Evolutionary conservation across 2,113 vertebrate genomes (phyloP).

Genomic region (Megaceryle torquata): DNA sequence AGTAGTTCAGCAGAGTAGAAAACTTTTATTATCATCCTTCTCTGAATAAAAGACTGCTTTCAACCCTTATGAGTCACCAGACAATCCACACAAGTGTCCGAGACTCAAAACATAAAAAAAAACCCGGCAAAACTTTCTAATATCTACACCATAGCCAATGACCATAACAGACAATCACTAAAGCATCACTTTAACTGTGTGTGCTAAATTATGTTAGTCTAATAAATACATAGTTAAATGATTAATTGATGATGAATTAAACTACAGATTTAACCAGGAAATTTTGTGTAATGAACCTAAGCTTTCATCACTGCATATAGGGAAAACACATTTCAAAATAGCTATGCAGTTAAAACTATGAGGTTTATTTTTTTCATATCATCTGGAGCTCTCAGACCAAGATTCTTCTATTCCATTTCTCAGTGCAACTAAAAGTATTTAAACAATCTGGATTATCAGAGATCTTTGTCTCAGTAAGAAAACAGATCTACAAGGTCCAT

Average conservation of each 20-base stretch:
- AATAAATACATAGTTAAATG: not conserved
- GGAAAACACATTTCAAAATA: not conserved
- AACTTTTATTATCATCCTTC: not conserved
- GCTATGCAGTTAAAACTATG: not conserved
- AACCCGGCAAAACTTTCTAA: not conserved
- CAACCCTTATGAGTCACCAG: not conserved
- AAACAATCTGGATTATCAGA: not conserved
- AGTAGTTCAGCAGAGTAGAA: not conserved
- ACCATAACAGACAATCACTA: not conserved
- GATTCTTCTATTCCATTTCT: not conserved
- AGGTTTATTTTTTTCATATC: not conserved
- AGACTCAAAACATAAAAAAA: not conserved
- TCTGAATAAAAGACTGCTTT: not conserved
- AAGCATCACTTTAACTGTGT: not conserved
- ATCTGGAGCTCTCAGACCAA: not conserved
- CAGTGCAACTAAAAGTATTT: not conserved
- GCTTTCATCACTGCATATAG: not conserved
- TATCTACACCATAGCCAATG: not conserved
- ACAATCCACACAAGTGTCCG: not conserved
- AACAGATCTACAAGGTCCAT: not conserved
- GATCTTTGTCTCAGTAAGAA: not conserved
- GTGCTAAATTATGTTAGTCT: not conserved
- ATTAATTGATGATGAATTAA: not conserved
- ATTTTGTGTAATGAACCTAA: not conserved
- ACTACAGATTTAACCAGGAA: not conserved